Conservation (phyloP, 2,797 vertebrate genomes). For the Sebastiscus albofasciatus region DNA sequence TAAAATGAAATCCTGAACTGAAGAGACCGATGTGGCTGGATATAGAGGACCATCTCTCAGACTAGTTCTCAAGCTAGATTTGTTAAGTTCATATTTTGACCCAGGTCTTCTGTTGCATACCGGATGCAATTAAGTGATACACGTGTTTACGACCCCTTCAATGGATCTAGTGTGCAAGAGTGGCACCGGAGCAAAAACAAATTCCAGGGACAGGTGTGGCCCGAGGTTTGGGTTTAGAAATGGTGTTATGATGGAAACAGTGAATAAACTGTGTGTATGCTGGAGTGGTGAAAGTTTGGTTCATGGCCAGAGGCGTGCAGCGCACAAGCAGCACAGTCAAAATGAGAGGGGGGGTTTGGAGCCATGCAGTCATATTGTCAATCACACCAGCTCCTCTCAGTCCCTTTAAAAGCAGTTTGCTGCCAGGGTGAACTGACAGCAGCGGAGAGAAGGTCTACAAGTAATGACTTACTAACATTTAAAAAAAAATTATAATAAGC, state of each 20-base stretch:
- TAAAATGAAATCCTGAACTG: neutral
- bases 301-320: neutral
- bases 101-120: neutral
- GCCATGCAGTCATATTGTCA: neutral
- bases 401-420: neutral
- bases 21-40: neutral
- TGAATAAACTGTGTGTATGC: neutral
- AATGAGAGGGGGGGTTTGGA: neutral
- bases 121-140: neutral
- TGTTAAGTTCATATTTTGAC: neutral
- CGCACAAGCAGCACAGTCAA: neutral
- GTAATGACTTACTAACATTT: constrained; percentile 8
- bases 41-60: neutral
- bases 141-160: neutral
- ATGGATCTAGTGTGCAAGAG: neutral
- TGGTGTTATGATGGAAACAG: neutral
- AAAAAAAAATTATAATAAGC: neutral
- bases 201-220: constrained; percentile 6
- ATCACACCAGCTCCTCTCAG: neutral
- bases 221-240: neutral
- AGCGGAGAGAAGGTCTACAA: neutral
- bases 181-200: neutral
- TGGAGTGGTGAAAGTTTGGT: constrained; percentile 10
- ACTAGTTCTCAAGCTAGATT: neutral
- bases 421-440: neutral